Evolutionary conservation across 2,888 invertebrate genomes (phyloP).

Genomic region (Eupithecia exiguata): DNA sequence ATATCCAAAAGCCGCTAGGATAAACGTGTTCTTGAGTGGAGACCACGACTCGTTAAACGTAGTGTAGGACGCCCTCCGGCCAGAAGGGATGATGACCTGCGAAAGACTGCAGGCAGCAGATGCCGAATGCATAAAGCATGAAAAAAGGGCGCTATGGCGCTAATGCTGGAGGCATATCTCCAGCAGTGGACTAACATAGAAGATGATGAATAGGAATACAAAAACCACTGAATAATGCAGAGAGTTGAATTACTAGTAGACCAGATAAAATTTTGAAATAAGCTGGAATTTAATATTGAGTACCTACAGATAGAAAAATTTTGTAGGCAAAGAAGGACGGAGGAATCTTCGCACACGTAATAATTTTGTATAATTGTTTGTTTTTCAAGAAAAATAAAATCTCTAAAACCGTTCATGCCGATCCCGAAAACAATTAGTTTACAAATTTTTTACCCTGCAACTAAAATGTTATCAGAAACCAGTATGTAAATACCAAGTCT

Average conservation of each 20-base stretch:
- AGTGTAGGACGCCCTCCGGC: too few species aligned
- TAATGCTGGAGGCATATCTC: too few species aligned
- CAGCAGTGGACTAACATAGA: too few species aligned
- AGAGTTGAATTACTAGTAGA: neutral
- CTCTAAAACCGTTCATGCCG: neutral
- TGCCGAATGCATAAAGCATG: too few species aligned
- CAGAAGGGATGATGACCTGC: too few species aligned
- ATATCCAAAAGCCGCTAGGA: too few species aligned
- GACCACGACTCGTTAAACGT: too few species aligned
- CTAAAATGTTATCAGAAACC: neutral
- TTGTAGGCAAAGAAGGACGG: neutral
- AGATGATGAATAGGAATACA: too few species aligned
- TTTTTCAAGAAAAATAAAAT: neutral
- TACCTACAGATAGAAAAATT: neutral
- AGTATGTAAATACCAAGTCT: neutral
- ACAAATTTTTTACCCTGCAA: neutral
- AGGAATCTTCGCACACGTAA: neutral
- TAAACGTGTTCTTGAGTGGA: too few species aligned
- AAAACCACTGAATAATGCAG: neutral
- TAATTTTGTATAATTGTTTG: neutral
- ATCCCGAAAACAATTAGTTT: neutral
- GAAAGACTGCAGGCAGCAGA: too few species aligned
- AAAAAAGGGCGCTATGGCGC: too few species aligned
- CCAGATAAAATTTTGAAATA: neutral
- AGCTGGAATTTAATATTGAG: too few species aligned